Conservation (phyloP, 1,140 invertebrate genomes). For the Bombus balteatus region DNA sequence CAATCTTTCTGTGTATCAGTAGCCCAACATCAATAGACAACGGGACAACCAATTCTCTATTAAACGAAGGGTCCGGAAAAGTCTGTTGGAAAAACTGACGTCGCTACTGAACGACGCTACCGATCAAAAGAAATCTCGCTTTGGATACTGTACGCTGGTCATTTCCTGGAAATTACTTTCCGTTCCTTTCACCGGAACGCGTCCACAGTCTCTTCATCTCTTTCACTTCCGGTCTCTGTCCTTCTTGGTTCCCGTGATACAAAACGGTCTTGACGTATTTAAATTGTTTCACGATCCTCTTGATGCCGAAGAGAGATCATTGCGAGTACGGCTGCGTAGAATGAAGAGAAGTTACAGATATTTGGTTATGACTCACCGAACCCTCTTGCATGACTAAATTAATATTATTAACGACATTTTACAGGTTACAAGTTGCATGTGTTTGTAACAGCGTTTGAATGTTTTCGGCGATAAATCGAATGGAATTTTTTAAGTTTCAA, state of each 20-base stretch:
- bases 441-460: too few species aligned
- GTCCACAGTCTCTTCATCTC: not conserved
- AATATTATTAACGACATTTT: too few species aligned
- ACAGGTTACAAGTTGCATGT: too few species aligned
- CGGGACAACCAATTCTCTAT: conserved; percentile 28
- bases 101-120: conserved; percentile 24
- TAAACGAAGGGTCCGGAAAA: conserved; percentile 40
- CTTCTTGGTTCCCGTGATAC: not conserved
- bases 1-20: conserved; percentile 4
- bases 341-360: not conserved
- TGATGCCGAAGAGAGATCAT: not conserved
- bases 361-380: too few species aligned
- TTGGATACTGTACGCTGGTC: conserved; percentile 33
- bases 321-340: not conserved
- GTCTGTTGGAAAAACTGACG: conserved; percentile 46
- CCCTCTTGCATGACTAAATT: too few species aligned
- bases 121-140: conserved; percentile 58
- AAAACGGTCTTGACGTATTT: not conserved
- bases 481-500: too few species aligned
- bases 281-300: not conserved
- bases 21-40: not conserved
- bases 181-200: not conserved
- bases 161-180: conserved; percentile 53
- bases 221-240: not conserved
- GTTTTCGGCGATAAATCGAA: too few species aligned